Evolutionary conservation across 2,797 vertebrate species (phyloP).

Genomic region (Gymnodraco acuticeps): DNA sequence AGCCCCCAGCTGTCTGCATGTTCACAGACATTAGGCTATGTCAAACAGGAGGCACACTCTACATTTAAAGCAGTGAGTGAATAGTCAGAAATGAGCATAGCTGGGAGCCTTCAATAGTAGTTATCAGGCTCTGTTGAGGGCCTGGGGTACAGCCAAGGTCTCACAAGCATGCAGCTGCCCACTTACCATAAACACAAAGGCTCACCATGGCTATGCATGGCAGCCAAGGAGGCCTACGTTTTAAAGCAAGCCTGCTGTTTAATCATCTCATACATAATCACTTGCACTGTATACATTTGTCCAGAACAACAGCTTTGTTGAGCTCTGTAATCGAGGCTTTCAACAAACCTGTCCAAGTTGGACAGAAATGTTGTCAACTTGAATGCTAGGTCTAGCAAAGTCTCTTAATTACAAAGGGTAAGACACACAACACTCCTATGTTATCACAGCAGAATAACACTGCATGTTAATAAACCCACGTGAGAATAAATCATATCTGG

Average conservation of each 20-base stretch:
- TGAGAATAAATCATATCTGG: constrained; percentile 40
- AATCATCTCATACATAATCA: constrained; percentile 84
- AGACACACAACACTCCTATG: constrained; percentile 55
- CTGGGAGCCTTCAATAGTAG: constrained; percentile 74
- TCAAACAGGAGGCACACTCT: constrained; percentile 75
- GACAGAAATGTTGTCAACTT: constrained; percentile 71
- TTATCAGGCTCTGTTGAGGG: constrained; percentile 75
- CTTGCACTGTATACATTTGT: constrained; percentile 80
- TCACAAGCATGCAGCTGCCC: constrained; percentile 86
- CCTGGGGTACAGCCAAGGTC: constrained; percentile 78
- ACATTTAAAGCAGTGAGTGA: constrained; percentile 76
- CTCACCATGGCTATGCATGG: constrained; percentile 81
- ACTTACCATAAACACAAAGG: constrained; percentile 89
- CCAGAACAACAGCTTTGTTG: constrained; percentile 74
- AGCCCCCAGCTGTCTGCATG: constrained; percentile 75
- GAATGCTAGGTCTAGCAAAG: constrained; percentile 65
- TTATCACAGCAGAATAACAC: constrained; percentile 39
- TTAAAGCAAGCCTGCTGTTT: constrained; percentile 81
- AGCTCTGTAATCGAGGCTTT: constrained; percentile 75
- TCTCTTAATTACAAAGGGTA: constrained; percentile 66
- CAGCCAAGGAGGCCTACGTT: constrained; percentile 80
- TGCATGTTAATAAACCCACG: constrained; percentile 48
- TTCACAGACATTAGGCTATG: constrained; percentile 77
- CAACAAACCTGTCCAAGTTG: constrained; percentile 69
- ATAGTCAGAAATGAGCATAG: constrained; percentile 80